A percentile compares a stretch with the other conserved stretches of the same genome.
Evolutionary conservation across 2,797 vertebrate species (phyloP).

Genomic region (Poecilia picta): DNA sequence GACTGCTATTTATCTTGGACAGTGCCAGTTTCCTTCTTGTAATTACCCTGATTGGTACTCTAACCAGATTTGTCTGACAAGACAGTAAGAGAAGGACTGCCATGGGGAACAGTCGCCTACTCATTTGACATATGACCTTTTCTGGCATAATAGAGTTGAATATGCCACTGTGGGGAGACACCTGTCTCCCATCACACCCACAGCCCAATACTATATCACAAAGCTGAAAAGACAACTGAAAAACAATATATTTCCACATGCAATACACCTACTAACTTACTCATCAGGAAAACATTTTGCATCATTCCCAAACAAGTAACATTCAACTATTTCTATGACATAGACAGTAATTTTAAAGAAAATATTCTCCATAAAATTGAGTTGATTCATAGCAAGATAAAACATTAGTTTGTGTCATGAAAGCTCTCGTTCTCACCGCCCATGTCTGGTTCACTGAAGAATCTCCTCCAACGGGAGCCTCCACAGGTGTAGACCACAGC

Average conservation of each 20-base stretch:
- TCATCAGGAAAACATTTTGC: not conserved
- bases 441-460: conserved; percentile 64
- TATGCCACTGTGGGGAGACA: conserved; percentile 1
- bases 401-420: not conserved
- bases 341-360: not conserved
- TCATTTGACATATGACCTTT: conserved; percentile 45
- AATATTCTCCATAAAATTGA: not conserved
- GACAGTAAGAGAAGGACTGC: conserved; percentile 15
- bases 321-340: not conserved
- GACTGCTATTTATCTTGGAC: conserved; percentile 56
- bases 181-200: conserved; percentile 33
- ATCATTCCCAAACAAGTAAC: not conserved
- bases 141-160: conserved; percentile 25
- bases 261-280: not conserved
- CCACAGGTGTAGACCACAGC: conserved; percentile 86
- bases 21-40: conserved; percentile 52
- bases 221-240: not conserved
- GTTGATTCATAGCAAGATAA: not conserved
- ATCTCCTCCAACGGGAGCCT: conserved; percentile 85
- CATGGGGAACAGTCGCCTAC: conserved; percentile 17
- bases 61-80: conserved; percentile 50
- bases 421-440: conserved; percentile 67
- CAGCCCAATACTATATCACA: not conserved
- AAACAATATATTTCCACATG: not conserved
- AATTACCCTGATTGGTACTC: conserved; percentile 38